Conservation (phyloP, 2,113 vertebrate species). For the Rhombomys opimus region DNA sequence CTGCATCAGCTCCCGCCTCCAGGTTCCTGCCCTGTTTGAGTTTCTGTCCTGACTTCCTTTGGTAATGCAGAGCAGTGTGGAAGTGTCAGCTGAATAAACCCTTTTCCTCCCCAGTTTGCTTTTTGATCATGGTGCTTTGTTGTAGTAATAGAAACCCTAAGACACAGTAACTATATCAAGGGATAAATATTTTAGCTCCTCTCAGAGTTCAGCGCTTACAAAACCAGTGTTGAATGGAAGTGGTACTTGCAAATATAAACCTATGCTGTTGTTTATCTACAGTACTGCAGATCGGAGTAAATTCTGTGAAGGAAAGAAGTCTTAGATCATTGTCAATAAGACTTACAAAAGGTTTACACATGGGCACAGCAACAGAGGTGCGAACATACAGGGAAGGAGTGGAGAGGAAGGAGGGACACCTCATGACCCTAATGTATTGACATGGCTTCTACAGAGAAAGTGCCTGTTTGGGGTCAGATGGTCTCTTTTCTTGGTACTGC, state of each 20-base stretch:
- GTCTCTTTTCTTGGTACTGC: slow-evolving; percentile 1
- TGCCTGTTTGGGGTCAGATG: background rate
- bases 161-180: background rate
- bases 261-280: background rate
- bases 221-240: slow-evolving; percentile 19
- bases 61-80: too few species aligned
- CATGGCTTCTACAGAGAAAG: background rate
- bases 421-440: background rate
- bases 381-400: background rate
- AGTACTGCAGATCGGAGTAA: background rate
- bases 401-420: background rate
- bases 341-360: background rate
- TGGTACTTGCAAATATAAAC: slow-evolving; percentile 42
- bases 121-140: too few species aligned
- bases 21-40: too few species aligned
- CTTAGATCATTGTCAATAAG: background rate
- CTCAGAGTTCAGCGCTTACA: slow-evolving; percentile 7
- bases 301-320: background rate
- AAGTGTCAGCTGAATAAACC: too few species aligned
- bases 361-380: too few species aligned
- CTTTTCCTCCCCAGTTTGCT: too few species aligned
- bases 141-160: too few species aligned
- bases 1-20: background rate
- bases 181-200: background rate
- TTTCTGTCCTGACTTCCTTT: too few species aligned